phyloP scores from a whole-genome alignment of 2,888 invertebrate genomes.

The Drosophila neutralis region DNA sequence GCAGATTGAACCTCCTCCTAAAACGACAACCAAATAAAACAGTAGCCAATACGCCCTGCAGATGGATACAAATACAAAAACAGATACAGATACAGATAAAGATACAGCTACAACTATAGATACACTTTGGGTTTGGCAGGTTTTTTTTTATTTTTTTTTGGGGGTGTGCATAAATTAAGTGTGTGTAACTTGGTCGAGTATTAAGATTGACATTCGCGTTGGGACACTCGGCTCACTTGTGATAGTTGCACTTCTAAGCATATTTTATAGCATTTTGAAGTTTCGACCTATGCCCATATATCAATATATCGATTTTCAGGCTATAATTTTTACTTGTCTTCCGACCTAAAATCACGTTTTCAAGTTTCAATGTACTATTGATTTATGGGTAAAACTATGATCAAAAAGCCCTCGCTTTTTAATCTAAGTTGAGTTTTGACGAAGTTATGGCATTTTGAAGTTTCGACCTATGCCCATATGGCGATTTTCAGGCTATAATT shows the following conservation, averaged over 20 bases:
- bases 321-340: too few species aligned
- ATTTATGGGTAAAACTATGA: too few species aligned
- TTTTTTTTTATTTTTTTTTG: conserved; percentile 11
- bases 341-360: too few species aligned
- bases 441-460: too few species aligned
- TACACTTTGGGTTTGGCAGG: conserved; percentile 26
- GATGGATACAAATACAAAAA: conserved; percentile 12
- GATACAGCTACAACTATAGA: conserved; percentile 3
- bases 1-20: conserved; percentile 31
- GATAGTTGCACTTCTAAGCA: neutral
- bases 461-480: too few species aligned
- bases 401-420: too few species aligned
- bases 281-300: too few species aligned
- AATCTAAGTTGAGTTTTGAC: too few species aligned
- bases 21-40: conserved; percentile 36
- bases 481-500: too few species aligned
- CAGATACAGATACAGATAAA: conserved; percentile 1
- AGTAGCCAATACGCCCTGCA: conserved; percentile 55
- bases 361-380: too few species aligned
- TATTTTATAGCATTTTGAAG: neutral
- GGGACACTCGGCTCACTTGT: neutral
- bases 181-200: conserved; percentile 19
- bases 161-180: conserved; percentile 67
- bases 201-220: conserved; percentile 31
- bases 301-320: accelerated